Conservation (phyloP, 2,113 vertebrate species). For the Vireo altiloquus region DNA sequence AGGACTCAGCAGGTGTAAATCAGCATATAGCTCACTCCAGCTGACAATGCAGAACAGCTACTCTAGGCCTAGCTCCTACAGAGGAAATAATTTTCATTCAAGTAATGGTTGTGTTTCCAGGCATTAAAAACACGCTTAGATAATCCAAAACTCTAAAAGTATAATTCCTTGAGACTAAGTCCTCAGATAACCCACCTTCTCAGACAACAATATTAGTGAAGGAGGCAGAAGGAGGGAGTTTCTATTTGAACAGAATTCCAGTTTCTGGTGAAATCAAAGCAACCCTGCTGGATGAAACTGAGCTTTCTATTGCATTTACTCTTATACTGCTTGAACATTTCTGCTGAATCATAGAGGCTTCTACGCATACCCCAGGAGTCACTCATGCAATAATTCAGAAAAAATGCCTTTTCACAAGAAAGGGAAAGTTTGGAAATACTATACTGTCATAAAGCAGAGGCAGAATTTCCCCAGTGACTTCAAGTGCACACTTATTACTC, state of each 20-base stretch:
- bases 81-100: not conserved
- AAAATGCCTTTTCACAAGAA: not conserved
- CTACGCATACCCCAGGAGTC: not conserved
- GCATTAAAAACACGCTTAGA: not conserved
- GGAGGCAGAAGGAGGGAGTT: not conserved
- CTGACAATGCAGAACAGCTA: not conserved
- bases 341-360: not conserved
- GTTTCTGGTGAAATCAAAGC: not conserved
- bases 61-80: not conserved
- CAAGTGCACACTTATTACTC: not conserved
- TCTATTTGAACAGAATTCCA: not conserved
- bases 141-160: not conserved
- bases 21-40: not conserved
- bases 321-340: not conserved
- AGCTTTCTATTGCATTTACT: not conserved
- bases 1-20: not conserved
- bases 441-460: not conserved
- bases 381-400: not conserved
- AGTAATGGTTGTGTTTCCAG: not conserved
- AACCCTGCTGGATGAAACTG: not conserved
- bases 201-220: not conserved
- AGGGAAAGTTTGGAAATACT: not conserved
- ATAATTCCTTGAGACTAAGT: not conserved
- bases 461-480: not conserved
- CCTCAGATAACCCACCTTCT: not conserved